These are phyloP conservation scores for Micronisus gabar DNA, from an alignment of 2,113 vertebrate species.

Conservation along the genomic window DNA sequence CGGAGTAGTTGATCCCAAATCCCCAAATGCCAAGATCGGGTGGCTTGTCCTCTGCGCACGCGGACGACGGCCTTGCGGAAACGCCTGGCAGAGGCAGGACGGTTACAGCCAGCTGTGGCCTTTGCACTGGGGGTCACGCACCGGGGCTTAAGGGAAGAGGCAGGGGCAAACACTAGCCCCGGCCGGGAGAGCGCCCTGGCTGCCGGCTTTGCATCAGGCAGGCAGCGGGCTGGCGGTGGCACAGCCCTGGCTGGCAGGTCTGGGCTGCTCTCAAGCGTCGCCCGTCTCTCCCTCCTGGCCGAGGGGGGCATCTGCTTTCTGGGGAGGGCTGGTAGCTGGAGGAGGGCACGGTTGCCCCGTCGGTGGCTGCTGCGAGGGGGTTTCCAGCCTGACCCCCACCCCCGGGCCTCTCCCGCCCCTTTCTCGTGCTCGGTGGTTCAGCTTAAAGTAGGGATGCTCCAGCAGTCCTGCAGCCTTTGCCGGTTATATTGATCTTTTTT, in stretches of 20 bases:
- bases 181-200: accelerated
- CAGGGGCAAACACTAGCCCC: neutral
- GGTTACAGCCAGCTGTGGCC: accelerated
- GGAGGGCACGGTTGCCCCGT: accelerated
- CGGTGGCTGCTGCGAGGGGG: neutral
- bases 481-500: neutral
- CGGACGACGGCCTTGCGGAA: neutral
- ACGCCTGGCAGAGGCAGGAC: neutral
- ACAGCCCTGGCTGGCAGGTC: neutral
- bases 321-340: neutral
- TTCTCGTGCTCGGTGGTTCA: neutral
- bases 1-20: neutral
- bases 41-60: accelerated
- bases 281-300: neutral
- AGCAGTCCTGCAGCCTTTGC: neutral
- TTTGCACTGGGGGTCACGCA: accelerated
- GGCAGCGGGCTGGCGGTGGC: no score
- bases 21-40: neutral
- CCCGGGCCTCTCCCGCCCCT: accelerated
- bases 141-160: accelerated
- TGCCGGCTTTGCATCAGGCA: neutral
- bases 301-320: neutral
- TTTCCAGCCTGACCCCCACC: neutral
- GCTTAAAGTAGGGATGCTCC: neutral
- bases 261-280: neutral